Conservation (phyloP, 2,113 vertebrate genomes). For the Corynorhinus townsendii region DNA sequence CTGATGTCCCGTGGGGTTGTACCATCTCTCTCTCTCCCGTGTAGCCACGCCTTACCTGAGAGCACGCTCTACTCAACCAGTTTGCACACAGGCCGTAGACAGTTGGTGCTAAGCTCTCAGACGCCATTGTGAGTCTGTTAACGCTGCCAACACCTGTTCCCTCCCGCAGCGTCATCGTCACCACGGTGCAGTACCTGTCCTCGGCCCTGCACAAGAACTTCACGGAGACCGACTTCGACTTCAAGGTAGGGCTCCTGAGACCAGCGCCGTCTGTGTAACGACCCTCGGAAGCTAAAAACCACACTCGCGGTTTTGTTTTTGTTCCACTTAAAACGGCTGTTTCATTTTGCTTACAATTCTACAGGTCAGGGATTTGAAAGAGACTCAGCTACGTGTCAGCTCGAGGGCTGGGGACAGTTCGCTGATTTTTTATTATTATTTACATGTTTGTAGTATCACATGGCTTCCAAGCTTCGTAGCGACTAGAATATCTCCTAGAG, state of each 20-base stretch:
- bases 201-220: slow-evolving; percentile 98
- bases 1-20: not conserved
- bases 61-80: not conserved
- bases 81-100: not conserved
- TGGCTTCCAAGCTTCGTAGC: slow-evolving; percentile 31
- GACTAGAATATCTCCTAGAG: not conserved
- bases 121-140: slow-evolving; percentile 8
- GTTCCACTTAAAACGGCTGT: not conserved
- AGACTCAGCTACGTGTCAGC: not conserved
- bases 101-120: not conserved
- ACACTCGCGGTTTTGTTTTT: not conserved
- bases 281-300: not conserved
- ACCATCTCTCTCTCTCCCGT: not conserved
- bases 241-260: slow-evolving; percentile 86
- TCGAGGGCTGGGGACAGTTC: not conserved
- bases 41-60: not conserved
- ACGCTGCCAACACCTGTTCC: slow-evolving; percentile 49
- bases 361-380: not conserved
- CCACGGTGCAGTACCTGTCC: slow-evolving; percentile 93
- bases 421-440: not conserved
- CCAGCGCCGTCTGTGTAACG: not conserved
- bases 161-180: slow-evolving; percentile 93
- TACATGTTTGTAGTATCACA: slow-evolving; percentile 39
- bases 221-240: slow-evolving; percentile 95
- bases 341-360: slow-evolving; percentile 6